Evolutionary conservation across 1,140 invertebrate species (phyloP).

Genomic region (Drosophila ambigua): DNA sequence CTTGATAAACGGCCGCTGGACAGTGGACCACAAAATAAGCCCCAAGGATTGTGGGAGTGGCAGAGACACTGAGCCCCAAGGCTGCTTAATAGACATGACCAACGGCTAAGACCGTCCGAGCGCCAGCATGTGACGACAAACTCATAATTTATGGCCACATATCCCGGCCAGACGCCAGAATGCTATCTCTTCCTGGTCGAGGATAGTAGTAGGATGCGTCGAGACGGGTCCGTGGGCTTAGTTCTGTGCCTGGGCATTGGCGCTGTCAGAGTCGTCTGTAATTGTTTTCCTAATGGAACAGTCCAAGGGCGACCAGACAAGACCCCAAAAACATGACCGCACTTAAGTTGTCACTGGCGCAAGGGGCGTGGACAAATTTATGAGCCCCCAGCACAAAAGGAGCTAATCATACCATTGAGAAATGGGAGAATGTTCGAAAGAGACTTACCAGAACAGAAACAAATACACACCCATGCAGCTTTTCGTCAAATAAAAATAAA

Average conservation of each 20-base stretch:
- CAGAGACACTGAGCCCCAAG: conserved; percentile 41
- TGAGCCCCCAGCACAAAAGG: conserved; percentile 30
- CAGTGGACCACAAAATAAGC: conserved; percentile 42
- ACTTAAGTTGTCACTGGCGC: conserved; percentile 74
- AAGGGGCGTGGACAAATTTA: conserved; percentile 64
- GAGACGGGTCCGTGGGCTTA: conserved; percentile 7
- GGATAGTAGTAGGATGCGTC: conserved; percentile 15
- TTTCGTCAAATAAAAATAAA: not conserved
- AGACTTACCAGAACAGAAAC: not conserved
- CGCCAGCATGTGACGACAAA: conserved; percentile 69
- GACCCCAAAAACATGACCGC: conserved; percentile 65
- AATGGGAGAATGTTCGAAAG: not conserved
- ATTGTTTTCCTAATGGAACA: conserved; percentile 72
- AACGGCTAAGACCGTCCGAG: conserved; percentile 35
- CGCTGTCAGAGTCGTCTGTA: conserved; percentile 67
- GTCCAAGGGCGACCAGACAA: conserved; percentile 19
- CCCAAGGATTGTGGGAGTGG: conserved; percentile 39
- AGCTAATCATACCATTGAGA: conserved; percentile 26
- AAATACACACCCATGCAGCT: conserved; percentile 4
- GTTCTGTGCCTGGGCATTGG: conserved; percentile 6
- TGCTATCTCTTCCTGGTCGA: conserved; percentile 54
- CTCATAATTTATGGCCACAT: conserved; percentile 72
- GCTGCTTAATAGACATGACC: conserved; percentile 70
- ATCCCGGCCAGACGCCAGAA: conserved; percentile 56
- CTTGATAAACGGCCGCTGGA: conserved; percentile 17